These are phyloP conservation scores for Globodera ellingtonae DNA, from an alignment of 1,140 invertebrate genomes.

Conservation along the genomic window DNA sequence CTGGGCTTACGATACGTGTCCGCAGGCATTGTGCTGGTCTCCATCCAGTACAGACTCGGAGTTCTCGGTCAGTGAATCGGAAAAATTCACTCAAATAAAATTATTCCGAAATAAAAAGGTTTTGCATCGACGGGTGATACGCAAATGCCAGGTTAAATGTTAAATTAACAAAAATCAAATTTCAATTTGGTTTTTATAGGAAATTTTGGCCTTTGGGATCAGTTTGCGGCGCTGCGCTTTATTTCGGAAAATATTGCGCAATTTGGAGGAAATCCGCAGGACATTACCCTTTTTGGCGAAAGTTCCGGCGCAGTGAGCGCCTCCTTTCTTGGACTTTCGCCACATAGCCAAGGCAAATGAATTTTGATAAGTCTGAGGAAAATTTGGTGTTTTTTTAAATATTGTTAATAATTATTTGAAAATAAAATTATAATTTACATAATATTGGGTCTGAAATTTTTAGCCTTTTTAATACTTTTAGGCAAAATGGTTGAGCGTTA, in stretches of 20 bases:
- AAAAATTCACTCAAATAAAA: neutral
- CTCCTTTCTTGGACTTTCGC: neutral
- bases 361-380: too few relatives aligned
- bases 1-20: neutral
- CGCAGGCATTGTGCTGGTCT: slow-evolving; percentile 26
- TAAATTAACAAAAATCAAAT: neutral
- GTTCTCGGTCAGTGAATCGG: slow-evolving; percentile 13
- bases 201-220: slow-evolving; percentile 16
- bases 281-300: slow-evolving; percentile 2
- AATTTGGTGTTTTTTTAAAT: too few relatives aligned
- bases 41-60: slow-evolving; percentile 33
- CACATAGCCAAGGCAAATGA: neutral
- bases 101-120: neutral
- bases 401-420: neutral
- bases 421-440: neutral
- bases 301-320: neutral
- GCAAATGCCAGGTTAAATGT: neutral
- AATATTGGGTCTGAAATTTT: too few relatives aligned
- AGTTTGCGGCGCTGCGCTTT: slow-evolving; percentile 6
- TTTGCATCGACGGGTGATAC: slow-evolving; percentile 18
- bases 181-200: neutral
- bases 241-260: slow-evolving; percentile 9
- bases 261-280: slow-evolving; percentile 4
- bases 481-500: too few relatives aligned
- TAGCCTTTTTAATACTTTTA: too few relatives aligned